Evolutionary conservation across 2,888 invertebrate genomes (phyloP), one percentile per base, ranked within the genome.

Genomic region (Hydropsyche betteni): DNA sequence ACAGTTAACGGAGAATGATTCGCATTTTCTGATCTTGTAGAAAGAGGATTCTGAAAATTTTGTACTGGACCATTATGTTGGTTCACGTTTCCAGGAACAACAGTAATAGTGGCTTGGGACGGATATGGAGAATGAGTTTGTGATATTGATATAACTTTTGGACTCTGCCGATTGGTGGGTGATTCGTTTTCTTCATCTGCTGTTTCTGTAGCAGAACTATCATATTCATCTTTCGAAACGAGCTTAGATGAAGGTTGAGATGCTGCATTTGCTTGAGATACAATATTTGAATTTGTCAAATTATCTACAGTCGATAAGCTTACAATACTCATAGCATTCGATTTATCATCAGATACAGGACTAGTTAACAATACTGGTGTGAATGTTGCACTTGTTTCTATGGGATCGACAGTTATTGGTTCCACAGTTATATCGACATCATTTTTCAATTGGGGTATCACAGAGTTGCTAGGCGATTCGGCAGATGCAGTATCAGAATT

Each of bases 171-270:
- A 85, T 88, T 86, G 55, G 86, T 87, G 12, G 90, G 90, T 72
- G 90, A 87, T 76, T 90, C 90, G 80, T 88, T 90, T 84, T 90
- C 95, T 86, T 96, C 96, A 83, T 96, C 96, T 69, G 96, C 96
- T 79, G 96, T 96, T 87, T 94, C 94, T 69, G 92, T 92, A 7
- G 92, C 92, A n/a, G 91, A 91, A 36, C 91, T 91, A 51, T 90
- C 89, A 82, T 92, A 92, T 82, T 92, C 92, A 82, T 91, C 91
- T 33, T 90, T 82, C 34, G 84, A 82, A 44, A 76, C 76, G 38
- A 75, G 51, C 34, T 84, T 80, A 34, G 80, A 81, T 0, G 82
- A 83, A 5, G 83, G 80, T 68, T 82, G 83, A 33, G 83, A 82
- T 2, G 81, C 83, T 2, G 81, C 83, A 34, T 80, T 72, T 36